phyloP scores from a whole-genome alignment of 2,888 invertebrate species.

The Byasa hedistus region DNA sequence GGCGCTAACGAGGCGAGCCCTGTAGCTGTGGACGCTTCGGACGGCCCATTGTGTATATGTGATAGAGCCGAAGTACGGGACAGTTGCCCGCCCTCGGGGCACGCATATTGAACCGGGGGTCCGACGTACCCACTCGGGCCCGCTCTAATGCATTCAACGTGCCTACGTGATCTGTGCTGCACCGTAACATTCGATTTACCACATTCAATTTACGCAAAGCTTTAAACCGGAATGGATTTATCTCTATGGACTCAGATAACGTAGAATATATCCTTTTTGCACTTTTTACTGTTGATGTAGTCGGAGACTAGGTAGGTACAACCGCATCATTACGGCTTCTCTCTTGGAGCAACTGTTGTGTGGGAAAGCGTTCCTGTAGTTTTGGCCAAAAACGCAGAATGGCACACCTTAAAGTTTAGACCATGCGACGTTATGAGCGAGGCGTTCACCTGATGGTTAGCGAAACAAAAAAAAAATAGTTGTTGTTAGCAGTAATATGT shows the following conservation, averaged over 20 bases:
- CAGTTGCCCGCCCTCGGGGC: slow-evolving; percentile 22
- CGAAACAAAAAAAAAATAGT: too few species aligned
- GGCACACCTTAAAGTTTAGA: too few species aligned
- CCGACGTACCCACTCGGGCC: slow-evolving; percentile 14
- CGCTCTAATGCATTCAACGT: slow-evolving; percentile 25
- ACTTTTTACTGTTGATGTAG: too few species aligned
- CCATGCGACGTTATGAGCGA: too few species aligned
- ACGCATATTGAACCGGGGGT: slow-evolving; percentile 20
- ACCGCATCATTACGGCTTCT: too few species aligned
- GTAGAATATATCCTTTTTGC: background rate
- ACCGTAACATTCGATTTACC: slow-evolving; percentile 26
- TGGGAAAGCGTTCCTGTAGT: too few species aligned
- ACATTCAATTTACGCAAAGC: slow-evolving; percentile 26
- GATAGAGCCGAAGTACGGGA: slow-evolving; percentile 14
- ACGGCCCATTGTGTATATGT: slow-evolving; percentile 24
- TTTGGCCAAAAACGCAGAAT: too few species aligned
- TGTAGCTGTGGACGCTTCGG: slow-evolving; percentile 10
- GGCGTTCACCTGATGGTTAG: too few species aligned
- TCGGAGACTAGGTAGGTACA: too few species aligned
- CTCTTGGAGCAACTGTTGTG: too few species aligned
- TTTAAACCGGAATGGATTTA: slow-evolving; percentile 23
- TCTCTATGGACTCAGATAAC: slow-evolving; percentile 4
- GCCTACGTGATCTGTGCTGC: slow-evolving; percentile 23
- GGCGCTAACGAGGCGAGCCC: slow-evolving; percentile 18
- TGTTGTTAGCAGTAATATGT: too few species aligned